phyloP scores from a whole-genome alignment of 2,888 invertebrate genomes.

The Pyrgus malvae region DNA sequence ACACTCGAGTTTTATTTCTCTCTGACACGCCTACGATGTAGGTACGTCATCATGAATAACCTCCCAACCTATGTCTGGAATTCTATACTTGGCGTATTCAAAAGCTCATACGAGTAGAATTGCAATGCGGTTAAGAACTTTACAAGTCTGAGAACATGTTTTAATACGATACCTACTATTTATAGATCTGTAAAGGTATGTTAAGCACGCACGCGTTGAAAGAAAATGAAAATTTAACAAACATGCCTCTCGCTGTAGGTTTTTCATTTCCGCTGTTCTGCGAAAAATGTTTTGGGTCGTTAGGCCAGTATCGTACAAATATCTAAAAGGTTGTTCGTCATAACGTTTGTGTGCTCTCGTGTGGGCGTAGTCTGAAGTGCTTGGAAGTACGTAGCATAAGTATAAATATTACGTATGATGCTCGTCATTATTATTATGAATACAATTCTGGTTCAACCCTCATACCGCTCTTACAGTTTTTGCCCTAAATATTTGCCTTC shows the following conservation, averaged over 20 bases:
- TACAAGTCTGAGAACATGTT: background rate
- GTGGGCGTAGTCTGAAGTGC: background rate
- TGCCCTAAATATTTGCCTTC: too few species aligned
- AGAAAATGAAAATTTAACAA: too few species aligned
- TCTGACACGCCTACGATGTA: background rate
- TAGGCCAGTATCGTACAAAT: conserved; percentile 3
- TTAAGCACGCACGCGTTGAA: background rate
- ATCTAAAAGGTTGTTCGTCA: background rate
- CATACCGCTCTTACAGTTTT: too few species aligned
- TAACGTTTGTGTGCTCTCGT: too few species aligned
- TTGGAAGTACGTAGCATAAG: background rate
- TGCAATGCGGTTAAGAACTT: conserved; percentile 1
- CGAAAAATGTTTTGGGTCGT: background rate
- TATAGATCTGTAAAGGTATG: background rate
- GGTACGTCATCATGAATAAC: background rate
- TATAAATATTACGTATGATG: background rate
- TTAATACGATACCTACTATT: background rate
- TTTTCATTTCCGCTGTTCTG: background rate
- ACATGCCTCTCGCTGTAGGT: too few species aligned
- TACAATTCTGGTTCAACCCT: too few species aligned
- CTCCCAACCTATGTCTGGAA: conserved; percentile 5
- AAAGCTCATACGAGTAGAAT: conserved; percentile 1
- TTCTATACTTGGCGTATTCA: conserved; percentile 7
- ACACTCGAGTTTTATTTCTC: conserved; percentile 5
- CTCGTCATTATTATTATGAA: too few species aligned